A percentile compares a stretch with the other conserved stretches of the same genome.
Conservation (phyloP, 1,140 invertebrate genomes). For the Trichonephila clavipes region DNA sequence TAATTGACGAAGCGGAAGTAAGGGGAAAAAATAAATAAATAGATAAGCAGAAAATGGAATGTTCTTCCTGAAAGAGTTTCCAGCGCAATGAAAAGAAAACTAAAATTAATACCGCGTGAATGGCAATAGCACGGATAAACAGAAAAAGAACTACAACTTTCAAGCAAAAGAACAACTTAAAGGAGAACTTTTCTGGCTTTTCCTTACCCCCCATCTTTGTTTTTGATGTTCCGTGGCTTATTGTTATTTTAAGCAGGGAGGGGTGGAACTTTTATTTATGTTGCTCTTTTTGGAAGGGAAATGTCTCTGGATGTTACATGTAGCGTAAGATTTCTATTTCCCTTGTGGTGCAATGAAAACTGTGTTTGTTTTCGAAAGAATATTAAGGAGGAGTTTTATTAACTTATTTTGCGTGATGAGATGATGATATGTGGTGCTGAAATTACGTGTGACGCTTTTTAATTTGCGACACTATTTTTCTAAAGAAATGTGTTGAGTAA, state of each 20-base stretch:
- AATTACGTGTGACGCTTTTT: not conserved
- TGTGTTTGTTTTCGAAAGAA: conserved; percentile 21
- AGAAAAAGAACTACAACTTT: conserved; percentile 69
- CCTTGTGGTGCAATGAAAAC: conserved; percentile 34
- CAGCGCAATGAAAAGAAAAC: conserved; percentile 61
- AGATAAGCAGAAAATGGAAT: conserved; percentile 53
- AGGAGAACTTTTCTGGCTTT: conserved; percentile 54
- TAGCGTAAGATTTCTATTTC: conserved; percentile 48
- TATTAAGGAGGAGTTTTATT: not conserved
- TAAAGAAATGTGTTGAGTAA: too few species aligned
- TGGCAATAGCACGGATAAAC: conserved; percentile 59
- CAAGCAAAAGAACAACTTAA: conserved; percentile 66
- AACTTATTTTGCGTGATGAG: not conserved
- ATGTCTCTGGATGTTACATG: conserved; percentile 9
- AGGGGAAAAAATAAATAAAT: conserved; percentile 37
- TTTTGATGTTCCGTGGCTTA: conserved; percentile 27
- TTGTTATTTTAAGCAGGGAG: conserved; percentile 56
- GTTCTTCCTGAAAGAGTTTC: conserved; percentile 56
- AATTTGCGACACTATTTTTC: too few species aligned
- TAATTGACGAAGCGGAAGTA: conserved; percentile 44
- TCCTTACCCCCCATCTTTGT: not conserved
- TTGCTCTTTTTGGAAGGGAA: conserved; percentile 36
- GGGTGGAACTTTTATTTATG: not conserved
- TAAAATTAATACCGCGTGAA: conserved; percentile 71
- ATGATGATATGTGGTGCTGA: not conserved